phyloP scores from a whole-genome alignment of 2,888 invertebrate genomes.

The Rutpela maculata region DNA sequence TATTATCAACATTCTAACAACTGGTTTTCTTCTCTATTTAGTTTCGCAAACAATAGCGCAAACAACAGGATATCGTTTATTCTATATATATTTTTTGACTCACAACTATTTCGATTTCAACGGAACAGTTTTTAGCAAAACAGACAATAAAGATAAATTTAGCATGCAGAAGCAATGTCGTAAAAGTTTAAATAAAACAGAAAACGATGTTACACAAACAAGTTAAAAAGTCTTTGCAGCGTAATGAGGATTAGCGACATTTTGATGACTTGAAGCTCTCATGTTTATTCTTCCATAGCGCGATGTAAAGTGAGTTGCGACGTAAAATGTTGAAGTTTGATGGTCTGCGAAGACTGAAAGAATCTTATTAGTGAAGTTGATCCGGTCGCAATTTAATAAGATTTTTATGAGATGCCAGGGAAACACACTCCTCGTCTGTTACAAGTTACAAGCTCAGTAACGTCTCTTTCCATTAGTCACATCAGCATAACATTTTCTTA shows the following conservation, averaged over 20 bases:
- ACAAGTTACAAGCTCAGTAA: not conserved
- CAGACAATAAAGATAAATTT: conserved; percentile 11
- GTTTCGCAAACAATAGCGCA: not conserved
- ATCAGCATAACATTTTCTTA: not conserved
- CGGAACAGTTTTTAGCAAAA: not conserved
- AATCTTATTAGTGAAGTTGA: conserved; percentile 38
- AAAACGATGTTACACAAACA: conserved; percentile 8
- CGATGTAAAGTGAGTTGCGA: conserved; percentile 23
- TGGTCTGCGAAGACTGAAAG: conserved; percentile 43
- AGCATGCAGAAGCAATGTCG: conserved; percentile 1
- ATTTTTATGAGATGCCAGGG: conserved; percentile 32
- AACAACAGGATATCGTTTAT: conserved; percentile 1
- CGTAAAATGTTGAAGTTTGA: conserved; percentile 51
- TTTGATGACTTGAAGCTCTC: conserved; percentile 18
- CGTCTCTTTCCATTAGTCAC: not conserved
- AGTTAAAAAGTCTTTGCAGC: conserved; percentile 15
- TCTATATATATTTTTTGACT: conserved; percentile 6
- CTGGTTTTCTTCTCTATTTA: not conserved
- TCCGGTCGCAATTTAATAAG: conserved; percentile 37
- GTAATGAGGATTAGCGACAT: conserved; percentile 28
- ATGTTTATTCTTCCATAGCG: conserved; percentile 13
- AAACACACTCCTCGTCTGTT: conserved; percentile 2
- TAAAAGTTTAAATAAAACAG: conserved; percentile 16
- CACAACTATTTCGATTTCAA: conserved; percentile 3
- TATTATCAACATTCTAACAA: conserved; percentile 3